Base-by-base conservation (phyloP, 1,140 invertebrate genomes). In the Wasmannia auropunctata region DNA sequence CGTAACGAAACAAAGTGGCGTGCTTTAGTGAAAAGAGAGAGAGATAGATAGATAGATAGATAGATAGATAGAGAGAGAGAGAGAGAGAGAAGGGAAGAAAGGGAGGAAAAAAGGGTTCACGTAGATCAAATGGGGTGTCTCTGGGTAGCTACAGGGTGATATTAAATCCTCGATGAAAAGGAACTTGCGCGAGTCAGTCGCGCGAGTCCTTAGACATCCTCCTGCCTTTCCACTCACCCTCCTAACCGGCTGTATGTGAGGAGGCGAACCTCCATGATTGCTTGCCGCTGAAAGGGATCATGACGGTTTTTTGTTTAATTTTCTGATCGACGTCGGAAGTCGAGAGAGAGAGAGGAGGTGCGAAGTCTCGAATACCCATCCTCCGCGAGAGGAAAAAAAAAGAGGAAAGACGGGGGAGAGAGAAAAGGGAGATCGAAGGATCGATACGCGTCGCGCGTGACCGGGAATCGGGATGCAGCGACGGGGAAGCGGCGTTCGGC, bases 271-370 rank as follows among this genome's bases (percentile, higher is more conserved):
- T 81, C 54, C 87, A 76, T 92, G 91, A 92, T 92, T 92, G 90
- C 91, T 77, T 86, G 76, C 74, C 87, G 87, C 81, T 87, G 87
- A 90, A 89, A 89, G 79, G 90, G 79, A 86, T 87, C 85, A 83
- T 85, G 90, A 88, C 87, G 89, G 76, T 88, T 92, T 91, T 91
- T 92, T 91, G 85, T 92, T 92, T 92, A 91, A 91, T 91, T 92
- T 92, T 86, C 85, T 75, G 49, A 85, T 75, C 79, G 81, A 43
- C 81, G 28, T 28, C 37, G 49, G 37, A 58, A 28, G 51, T 63
- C 49, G 37, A 51, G 43, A 49, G n/a, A 74, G 37, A 51, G 43
- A 49, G n/a, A 74, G 10, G n/a, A 34, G 49, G 51, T 49, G 51
- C 40, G 60, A 65, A 77, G 46, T 72, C n/a, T n/a, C 77, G 19